phyloP scores from a whole-genome alignment of 2,797 vertebrate species.

The Arremon aurantiirostris region DNA sequence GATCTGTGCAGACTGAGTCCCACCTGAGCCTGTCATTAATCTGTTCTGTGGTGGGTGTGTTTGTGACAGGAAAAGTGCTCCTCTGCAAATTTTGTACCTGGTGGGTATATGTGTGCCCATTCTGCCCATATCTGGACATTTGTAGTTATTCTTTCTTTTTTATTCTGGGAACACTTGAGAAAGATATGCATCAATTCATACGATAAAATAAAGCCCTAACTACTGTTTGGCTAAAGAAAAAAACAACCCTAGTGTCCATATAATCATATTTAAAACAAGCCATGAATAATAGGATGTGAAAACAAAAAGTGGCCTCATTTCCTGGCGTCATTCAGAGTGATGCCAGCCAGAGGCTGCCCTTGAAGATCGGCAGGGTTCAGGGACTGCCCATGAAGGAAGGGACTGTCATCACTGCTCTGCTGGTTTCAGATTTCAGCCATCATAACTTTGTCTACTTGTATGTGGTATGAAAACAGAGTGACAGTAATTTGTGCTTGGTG shows the following conservation, averaged over 20 bases:
- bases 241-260: background rate
- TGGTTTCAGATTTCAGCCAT: background rate
- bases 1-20: background rate
- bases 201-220: background rate
- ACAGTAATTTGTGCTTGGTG: background rate
- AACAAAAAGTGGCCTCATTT: background rate
- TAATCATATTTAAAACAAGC: background rate
- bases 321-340: background rate
- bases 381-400: background rate
- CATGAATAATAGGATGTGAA: background rate
- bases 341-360: background rate
- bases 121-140: background rate
- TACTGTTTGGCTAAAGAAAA: background rate
- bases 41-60: background rate
- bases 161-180: background rate
- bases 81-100: background rate
- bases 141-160: background rate
- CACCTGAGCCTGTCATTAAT: background rate
- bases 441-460: background rate
- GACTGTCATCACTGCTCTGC: background rate
- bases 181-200: background rate
- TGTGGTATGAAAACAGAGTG: background rate
- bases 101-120: background rate
- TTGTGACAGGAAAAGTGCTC: background rate
- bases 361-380: background rate